Evolutionary conservation across 1,140 invertebrate genomes (phyloP).

Genomic region (Sminthurinus signatus): DNA sequence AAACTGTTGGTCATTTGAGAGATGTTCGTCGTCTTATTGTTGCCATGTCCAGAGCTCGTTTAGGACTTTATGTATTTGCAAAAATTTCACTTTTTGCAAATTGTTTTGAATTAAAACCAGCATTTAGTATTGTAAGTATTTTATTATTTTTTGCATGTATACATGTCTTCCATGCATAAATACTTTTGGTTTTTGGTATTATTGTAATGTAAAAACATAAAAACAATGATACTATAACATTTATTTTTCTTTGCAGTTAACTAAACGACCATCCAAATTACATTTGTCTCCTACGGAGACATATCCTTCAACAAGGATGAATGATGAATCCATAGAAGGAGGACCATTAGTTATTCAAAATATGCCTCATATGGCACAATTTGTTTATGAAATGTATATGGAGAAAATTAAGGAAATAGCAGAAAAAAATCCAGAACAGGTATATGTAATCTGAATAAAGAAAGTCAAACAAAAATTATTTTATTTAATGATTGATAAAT

Average conservation of each 20-base stretch:
- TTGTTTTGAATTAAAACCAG: slow-evolving; percentile 92
- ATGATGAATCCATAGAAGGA: slow-evolving; percentile 13
- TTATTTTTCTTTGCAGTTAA: slow-evolving; percentile 48
- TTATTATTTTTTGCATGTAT: too few species aligned
- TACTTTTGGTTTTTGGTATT: background rate
- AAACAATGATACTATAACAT: background rate
- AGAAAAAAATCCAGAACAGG: background rate
- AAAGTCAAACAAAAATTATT: too few species aligned
- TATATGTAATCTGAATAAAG: background rate
- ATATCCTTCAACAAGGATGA: slow-evolving; percentile 61
- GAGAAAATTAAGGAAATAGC: slow-evolving; percentile 15
- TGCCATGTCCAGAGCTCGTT: slow-evolving; percentile 93
- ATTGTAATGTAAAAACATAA: background rate
- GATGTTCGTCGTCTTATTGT: slow-evolving; percentile 95
- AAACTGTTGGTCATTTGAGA: slow-evolving; percentile 90
- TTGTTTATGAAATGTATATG: slow-evolving; percentile 85
- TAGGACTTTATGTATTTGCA: slow-evolving; percentile 95
- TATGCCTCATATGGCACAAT: slow-evolving; percentile 88
- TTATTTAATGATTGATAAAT: too few species aligned
- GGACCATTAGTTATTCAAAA: slow-evolving; percentile 60
- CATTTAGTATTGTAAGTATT: slow-evolving; percentile 74
- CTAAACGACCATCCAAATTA: slow-evolving; percentile 63
- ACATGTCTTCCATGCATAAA: too few species aligned
- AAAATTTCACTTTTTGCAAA: slow-evolving; percentile 86
- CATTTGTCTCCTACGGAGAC: slow-evolving; percentile 69